These are phyloP conservation scores for Coregonus ussuriensis DNA, from an alignment of 2,797 vertebrate genomes.

Conservation along the genomic window DNA sequence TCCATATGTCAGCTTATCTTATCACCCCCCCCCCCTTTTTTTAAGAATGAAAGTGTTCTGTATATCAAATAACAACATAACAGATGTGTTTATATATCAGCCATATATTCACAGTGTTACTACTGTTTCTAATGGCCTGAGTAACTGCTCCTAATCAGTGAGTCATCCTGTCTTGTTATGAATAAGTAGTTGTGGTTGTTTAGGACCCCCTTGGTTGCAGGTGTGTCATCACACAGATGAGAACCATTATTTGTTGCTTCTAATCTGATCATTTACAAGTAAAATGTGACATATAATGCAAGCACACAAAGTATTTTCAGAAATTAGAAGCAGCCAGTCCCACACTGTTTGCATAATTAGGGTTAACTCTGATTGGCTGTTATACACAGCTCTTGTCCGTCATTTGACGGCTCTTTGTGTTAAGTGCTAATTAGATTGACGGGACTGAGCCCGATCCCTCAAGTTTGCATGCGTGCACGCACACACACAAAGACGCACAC, in stretches of 20 bases:
- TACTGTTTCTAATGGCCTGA: neutral
- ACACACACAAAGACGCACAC: slow-evolving; percentile 1
- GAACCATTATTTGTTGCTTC: neutral
- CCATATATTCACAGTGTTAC: neutral
- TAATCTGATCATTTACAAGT: neutral
- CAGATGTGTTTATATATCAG: neutral
- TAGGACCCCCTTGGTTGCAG: neutral
- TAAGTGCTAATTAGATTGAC: neutral
- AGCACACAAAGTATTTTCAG: neutral
- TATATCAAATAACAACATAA: neutral
- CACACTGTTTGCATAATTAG: neutral
- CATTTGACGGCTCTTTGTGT: neutral
- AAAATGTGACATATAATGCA: neutral
- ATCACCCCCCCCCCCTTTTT: too few relatives aligned
- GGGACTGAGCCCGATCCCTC: neutral
- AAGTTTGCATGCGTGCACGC: too few relatives aligned
- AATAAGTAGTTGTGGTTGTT: neutral
- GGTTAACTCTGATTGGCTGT: neutral
- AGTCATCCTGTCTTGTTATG: neutral
- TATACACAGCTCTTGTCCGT: neutral
- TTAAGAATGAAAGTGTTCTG: neutral
- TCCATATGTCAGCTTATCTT: too few relatives aligned
- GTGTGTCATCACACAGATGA: neutral
- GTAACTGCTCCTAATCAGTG: neutral
- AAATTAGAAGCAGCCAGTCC: neutral